A percentile compares a stretch with the other conserved stretches of the same genome.
Evolutionary conservation across 1,140 invertebrate species (phyloP).

Genomic region (Watersipora subatra): DNA sequence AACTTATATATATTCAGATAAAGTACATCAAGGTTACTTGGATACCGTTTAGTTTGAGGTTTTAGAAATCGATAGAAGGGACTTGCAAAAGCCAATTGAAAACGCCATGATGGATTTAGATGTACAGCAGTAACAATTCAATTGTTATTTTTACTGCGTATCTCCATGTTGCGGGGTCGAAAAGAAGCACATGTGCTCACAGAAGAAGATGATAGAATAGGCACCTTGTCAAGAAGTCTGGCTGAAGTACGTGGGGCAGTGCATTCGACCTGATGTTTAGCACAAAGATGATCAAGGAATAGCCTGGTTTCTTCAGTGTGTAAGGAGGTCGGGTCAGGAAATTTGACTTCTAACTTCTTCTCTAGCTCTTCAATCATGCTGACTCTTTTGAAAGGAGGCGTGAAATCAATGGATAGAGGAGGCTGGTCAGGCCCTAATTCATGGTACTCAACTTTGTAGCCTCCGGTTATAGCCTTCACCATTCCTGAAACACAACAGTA

Average conservation of each 20-base stretch:
- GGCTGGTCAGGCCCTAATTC: constrained; percentile 66
- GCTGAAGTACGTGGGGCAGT: constrained; percentile 76
- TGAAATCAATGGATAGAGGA: constrained; percentile 79
- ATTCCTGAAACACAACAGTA: constrained; percentile 47
- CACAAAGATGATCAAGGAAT: constrained; percentile 68
- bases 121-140: too few species aligned
- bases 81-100: too few species aligned
- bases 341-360: constrained; percentile 62
- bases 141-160: too few species aligned
- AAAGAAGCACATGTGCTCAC: too few species aligned
- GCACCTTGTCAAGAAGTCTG: constrained; percentile 81
- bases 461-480: constrained; percentile 54
- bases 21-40: too few species aligned
- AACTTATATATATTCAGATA: too few species aligned
- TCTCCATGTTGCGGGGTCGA: too few species aligned
- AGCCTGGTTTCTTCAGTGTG: constrained; percentile 41
- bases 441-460: constrained; percentile 71
- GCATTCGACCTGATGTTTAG: constrained; percentile 79
- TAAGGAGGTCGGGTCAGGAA: constrained; percentile 53
- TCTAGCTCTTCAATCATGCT: constrained; percentile 83
- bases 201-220: too few species aligned
- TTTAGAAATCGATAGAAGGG: too few species aligned
- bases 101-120: too few species aligned
- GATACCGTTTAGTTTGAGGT: too few species aligned
- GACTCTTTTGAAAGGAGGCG: constrained; percentile 84